Evolutionary conservation across 1,140 invertebrate species (phyloP).

Genomic region (Pectinophora gossypiella): DNA sequence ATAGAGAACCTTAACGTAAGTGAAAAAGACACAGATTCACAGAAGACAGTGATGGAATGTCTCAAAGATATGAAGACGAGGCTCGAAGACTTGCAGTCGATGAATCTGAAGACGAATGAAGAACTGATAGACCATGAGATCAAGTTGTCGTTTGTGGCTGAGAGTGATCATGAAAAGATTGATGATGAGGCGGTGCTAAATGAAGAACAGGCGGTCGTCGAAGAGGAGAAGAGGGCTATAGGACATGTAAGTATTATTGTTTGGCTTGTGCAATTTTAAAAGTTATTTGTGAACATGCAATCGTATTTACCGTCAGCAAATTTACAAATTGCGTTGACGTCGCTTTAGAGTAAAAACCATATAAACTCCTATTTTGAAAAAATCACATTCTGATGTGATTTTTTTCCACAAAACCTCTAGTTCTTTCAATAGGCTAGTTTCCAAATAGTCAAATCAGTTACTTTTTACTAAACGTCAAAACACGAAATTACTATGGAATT

Average conservation of each 20-base stretch:
- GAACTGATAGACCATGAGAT: constrained; percentile 76
- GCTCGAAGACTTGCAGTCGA: constrained; percentile 75
- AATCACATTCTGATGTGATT: too few species aligned
- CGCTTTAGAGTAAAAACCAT: too few species aligned
- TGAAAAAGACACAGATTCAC: constrained; percentile 37
- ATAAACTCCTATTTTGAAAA: too few species aligned
- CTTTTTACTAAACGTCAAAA: too few species aligned
- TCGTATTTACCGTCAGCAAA: too few species aligned
- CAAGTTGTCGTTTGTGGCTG: constrained; percentile 55
- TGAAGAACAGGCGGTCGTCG: constrained; percentile 76
- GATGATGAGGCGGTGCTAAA: constrained; percentile 47
- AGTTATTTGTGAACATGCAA: too few species aligned
- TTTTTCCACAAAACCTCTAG: too few species aligned
- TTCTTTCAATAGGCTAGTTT: too few species aligned
- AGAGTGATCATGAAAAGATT: constrained; percentile 39
- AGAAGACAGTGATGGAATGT: constrained; percentile 70
- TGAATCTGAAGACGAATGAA: constrained; percentile 73
- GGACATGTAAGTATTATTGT: constrained; percentile 66
- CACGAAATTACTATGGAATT: too few species aligned
- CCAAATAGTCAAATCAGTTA: too few species aligned
- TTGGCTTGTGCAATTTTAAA: too few species aligned
- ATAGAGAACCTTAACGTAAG: constrained; percentile 68
- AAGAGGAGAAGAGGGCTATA: constrained; percentile 80
- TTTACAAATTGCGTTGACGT: too few species aligned
- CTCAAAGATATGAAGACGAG: constrained; percentile 65